A percentile compares a stretch with the other conserved stretches of the same genome.
Evolutionary conservation across 1,140 invertebrate genomes (phyloP).

Genomic region (Neomicropteryx cornuta): DNA sequence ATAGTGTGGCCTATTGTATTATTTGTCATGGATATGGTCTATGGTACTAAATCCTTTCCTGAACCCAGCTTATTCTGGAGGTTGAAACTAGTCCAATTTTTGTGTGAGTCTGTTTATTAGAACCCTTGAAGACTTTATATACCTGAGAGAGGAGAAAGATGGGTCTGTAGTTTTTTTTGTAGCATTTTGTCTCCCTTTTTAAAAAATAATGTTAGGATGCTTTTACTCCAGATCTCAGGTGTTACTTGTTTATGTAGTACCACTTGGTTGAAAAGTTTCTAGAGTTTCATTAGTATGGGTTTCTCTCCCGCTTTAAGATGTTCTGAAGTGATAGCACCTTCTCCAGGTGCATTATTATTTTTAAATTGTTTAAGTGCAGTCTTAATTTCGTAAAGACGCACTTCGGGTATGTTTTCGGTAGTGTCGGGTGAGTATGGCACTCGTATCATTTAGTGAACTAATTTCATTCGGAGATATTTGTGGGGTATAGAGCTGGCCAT

Average conservation of each 20-base stretch:
- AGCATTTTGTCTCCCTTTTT: conserved; percentile 12
- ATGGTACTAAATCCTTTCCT: conserved; percentile 10
- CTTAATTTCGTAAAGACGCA: conserved; percentile 11
- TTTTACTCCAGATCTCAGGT: too few relatives aligned
- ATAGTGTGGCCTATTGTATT: conserved; percentile 13
- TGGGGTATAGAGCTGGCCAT: too few relatives aligned
- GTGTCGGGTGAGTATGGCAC: conserved; percentile 8
- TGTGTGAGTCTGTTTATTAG: conserved; percentile 7
- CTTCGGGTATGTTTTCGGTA: conserved; percentile 9
- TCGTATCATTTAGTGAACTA: too few relatives aligned
- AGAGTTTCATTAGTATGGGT: conserved; percentile 3
- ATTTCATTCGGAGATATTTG: too few relatives aligned
- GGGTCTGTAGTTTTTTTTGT: conserved; percentile 13
- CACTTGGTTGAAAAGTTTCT: conserved; percentile 7
- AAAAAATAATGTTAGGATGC: conserved; percentile 9
- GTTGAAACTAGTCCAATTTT: conserved; percentile 12
- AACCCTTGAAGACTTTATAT: conserved; percentile 14
- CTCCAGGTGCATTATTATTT: conserved; percentile 9
- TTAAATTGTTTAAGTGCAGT: conserved; percentile 10
- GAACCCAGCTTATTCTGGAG: conserved; percentile 12
- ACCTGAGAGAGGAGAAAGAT: conserved; percentile 12
- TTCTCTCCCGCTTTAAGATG: conserved; percentile 9
- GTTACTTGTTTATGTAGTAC: too few relatives aligned
- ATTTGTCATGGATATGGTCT: conserved; percentile 12
- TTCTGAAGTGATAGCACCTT: conserved; percentile 6